Conservation (phyloP, 2,797 vertebrate species). For the Anguilla obscura region DNA sequence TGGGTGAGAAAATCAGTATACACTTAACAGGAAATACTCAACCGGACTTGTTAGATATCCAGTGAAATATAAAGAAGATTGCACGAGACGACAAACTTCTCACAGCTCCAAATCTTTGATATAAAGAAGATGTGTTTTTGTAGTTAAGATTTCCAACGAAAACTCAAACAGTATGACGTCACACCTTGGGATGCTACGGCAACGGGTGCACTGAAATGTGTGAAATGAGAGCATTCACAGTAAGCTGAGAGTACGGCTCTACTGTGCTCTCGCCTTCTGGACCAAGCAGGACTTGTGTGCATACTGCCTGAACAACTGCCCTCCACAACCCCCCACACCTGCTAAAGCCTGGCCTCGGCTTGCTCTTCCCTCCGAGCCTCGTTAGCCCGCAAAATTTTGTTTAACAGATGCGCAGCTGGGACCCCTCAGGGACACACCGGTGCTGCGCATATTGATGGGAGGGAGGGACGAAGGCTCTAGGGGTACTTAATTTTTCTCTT, state of each 20-base stretch:
- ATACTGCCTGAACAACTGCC: background rate
- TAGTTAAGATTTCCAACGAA: background rate
- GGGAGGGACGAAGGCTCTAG: background rate
- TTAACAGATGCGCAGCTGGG: background rate
- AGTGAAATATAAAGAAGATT: background rate
- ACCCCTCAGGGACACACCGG: background rate
- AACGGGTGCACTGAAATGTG: background rate
- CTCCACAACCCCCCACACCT: background rate
- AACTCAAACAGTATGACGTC: background rate
- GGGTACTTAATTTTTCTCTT: conserved; percentile 11
- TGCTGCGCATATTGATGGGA: background rate
- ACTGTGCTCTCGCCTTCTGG: background rate
- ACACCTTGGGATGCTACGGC: background rate
- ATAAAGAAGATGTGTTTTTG: background rate
- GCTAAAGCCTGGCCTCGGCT: background rate
- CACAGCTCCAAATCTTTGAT: background rate
- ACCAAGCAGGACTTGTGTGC: background rate
- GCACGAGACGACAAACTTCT: no score
- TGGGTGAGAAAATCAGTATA: background rate
- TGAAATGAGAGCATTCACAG: background rate
- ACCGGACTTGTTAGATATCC: background rate
- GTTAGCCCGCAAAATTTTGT: background rate
- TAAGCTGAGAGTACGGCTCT: background rate
- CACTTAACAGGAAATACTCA: background rate
- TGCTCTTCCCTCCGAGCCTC: background rate